Conservation (phyloP, 2,113 vertebrate genomes). For the Lamprologus lemairii region DNA sequence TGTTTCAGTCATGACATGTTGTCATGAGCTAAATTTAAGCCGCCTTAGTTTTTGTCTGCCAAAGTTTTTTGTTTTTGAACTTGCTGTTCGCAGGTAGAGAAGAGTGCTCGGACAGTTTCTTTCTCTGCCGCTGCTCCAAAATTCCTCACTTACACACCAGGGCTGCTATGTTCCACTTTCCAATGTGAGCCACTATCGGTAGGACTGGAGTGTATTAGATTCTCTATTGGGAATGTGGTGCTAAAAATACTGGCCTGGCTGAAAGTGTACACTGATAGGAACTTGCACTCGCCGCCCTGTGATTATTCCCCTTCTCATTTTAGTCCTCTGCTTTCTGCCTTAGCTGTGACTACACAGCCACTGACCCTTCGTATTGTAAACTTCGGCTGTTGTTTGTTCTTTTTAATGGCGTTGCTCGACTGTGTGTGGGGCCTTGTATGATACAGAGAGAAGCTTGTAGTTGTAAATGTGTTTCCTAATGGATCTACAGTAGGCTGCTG, state of each 20-base stretch:
- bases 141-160: conserved; percentile 52
- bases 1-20: background rate
- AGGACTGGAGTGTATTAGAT: conserved; percentile 64
- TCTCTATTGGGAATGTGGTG: conserved; percentile 66
- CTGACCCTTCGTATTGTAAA: background rate
- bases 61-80: conserved; percentile 6
- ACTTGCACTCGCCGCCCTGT: conserved; percentile 29
- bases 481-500: background rate
- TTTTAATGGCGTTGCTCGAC: background rate
- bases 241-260: conserved; percentile 71
- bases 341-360: background rate
- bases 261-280: conserved; percentile 61
- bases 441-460: background rate
- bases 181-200: conserved; percentile 41
- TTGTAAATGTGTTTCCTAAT: background rate
- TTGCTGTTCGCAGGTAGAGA: conserved; percentile 9
- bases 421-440: background rate
- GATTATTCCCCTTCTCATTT: conserved; percentile 28
- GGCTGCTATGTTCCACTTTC: conserved; percentile 53
- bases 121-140: conserved; percentile 10
- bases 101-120: background rate
- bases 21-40: background rate
- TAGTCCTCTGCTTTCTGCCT: conserved; percentile 11
- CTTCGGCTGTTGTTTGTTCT: background rate
- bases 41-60: background rate